Conservation (phyloP, 2,888 invertebrate genomes). For the Epinotia bilunana region DNA sequence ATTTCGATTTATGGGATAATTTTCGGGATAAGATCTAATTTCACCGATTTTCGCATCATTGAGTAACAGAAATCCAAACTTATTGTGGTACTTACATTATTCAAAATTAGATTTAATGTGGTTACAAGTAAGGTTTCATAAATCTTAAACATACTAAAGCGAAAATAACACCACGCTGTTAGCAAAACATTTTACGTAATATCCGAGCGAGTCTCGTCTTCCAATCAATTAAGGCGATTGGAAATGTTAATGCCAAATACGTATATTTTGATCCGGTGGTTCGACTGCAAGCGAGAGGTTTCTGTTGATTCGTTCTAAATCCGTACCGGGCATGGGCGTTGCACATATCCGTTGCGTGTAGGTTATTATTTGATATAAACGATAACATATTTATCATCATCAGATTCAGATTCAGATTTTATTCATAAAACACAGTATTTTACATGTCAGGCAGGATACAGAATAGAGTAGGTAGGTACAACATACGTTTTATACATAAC, state of each 20-base stretch:
- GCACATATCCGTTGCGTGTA: neutral
- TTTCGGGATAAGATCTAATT: no score
- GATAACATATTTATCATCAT: no score
- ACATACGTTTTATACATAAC: no score
- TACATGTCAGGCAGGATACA: no score
- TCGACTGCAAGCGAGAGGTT: conserved; percentile 18
- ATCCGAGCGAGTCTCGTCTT: conserved; percentile 29
- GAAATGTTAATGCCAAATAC: conserved; percentile 38
- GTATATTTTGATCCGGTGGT: conserved; percentile 17
- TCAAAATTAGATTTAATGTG: neutral
- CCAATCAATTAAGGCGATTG: conserved; percentile 42
- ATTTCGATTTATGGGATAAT: no score
- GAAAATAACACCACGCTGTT: neutral
- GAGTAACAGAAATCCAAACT: no score
- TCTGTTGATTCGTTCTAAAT: neutral
- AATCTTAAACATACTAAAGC: neutral
- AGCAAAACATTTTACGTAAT: conserved; percentile 32
- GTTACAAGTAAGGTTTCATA: neutral
- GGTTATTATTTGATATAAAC: neutral
- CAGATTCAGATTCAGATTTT: no score
- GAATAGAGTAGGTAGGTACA: no score
- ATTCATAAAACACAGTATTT: no score
- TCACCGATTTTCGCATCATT: no score
- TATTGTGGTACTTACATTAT: no score
- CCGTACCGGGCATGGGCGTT: neutral